These are phyloP conservation scores for Drosophila melanica DNA, from an alignment of 1,140 invertebrate species.

Conservation along the genomic window DNA sequence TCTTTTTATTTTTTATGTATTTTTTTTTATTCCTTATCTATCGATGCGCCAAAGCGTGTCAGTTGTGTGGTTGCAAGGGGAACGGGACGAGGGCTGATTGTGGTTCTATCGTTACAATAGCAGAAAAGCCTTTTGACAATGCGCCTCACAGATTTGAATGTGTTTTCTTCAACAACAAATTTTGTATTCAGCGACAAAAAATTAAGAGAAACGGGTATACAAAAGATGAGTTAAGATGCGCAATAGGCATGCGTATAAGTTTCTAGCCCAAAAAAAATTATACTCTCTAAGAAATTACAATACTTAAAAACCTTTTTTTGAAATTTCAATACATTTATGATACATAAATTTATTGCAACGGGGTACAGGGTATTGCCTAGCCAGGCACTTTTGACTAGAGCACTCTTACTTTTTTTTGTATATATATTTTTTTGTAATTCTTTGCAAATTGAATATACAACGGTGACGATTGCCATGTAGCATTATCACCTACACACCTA, in stretches of 20 bases:
- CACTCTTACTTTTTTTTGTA: constrained; percentile 21
- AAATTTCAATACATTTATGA: too few species aligned
- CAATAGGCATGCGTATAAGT: too few species aligned
- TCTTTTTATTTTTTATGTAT: constrained; percentile 35
- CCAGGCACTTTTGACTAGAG: neutral
- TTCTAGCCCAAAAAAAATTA: too few species aligned
- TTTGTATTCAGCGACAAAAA: constrained; percentile 2
- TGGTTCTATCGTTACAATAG: constrained; percentile 55
- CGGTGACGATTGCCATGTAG: constrained; percentile 62
- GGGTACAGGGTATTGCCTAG: neutral
- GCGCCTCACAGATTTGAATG: constrained; percentile 59
- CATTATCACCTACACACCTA: constrained; percentile 66
- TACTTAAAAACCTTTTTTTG: too few species aligned
- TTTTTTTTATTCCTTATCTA: constrained; percentile 64
- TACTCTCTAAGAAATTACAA: too few species aligned
- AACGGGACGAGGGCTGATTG: constrained; percentile 17
- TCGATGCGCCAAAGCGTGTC: constrained; percentile 76
- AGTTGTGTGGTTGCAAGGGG: constrained; percentile 28
- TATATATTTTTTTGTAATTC: constrained; percentile 60
- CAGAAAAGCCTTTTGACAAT: constrained; percentile 74
- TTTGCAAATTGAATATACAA: constrained; percentile 73
- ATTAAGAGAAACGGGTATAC: neutral
- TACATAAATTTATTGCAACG: too few species aligned
- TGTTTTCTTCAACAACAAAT: constrained; percentile 44
- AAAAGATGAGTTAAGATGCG: neutral